Evolutionary conservation across 2,888 invertebrate species (phyloP), one percentile per base, ranked within the genome.

Genomic region (Cheilosia soror): DNA sequence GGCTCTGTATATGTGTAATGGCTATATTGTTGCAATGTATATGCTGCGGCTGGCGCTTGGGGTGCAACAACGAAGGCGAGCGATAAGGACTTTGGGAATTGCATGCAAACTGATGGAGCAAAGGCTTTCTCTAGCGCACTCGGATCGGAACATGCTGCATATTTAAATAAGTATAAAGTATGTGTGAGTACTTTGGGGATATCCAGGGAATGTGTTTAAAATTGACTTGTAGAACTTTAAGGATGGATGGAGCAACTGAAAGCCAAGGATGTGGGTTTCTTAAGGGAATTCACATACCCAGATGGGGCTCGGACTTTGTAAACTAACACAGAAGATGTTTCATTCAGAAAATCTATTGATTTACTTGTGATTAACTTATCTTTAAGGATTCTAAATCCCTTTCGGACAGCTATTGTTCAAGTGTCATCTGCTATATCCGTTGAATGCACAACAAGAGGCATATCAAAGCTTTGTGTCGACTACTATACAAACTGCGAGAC

Each of bases 151-250:
- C 6, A 51, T 47, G 4, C 57, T 53, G 65, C 51, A 76, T 71
- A 81, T 81, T 81, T 76, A 81, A 81, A 63, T 51, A 76, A 69
- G 20, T 20, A 53, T 65, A 37, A 82, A 82, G 58, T 68, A 62
- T 80, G 63, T 76, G 76, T 51, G 75, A 77, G 75, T 75, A 57
- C 65, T 57, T 47, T 55, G 33, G 60, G 58, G 60, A 72, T 77
- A 77, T 66, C 37, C 71, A 47, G 53, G 40, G 77, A 82, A 77
- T 82, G 82, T 66, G 71, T 72, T 82, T 82, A 77, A 82, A 77
- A 82, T 77, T 82, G 77, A 82, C 82, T 82, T 66, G 82, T 66
- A 66, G 66, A 82, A 77, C 82, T 82, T 82, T 72, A 66, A 71
- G 37, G 42, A 31, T 47, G 49, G 25, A 25, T 40, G 75, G 47